Conservation (phyloP, 2,113 vertebrate species). For the Channa maculata region DNA sequence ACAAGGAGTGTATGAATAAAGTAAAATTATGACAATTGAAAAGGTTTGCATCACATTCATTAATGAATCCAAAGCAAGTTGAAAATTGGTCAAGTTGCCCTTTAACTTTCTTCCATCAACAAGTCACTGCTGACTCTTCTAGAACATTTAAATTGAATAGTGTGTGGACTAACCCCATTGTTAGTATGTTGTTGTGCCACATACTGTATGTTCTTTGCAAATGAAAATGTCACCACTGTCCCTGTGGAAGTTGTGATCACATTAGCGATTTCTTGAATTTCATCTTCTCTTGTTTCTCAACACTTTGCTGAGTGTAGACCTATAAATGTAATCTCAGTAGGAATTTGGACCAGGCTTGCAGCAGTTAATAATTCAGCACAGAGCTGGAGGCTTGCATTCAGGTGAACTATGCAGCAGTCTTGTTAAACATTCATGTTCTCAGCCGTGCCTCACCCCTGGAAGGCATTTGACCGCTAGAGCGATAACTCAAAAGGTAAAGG, state of each 20-base stretch:
- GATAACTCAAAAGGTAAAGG: conserved; percentile 77
- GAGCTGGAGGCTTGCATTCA: conserved; percentile 72
- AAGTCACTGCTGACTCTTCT: too few relatives aligned
- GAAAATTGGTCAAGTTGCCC: too few relatives aligned
- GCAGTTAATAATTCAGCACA: conserved; percentile 78
- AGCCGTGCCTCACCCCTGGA: conserved; percentile 60
- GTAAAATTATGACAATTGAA: too few relatives aligned
- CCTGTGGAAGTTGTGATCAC: conserved; percentile 33
- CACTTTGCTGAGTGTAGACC: conserved; percentile 34
- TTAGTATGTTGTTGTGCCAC: background rate
- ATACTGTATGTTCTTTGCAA: background rate
- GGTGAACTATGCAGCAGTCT: conserved; percentile 72
- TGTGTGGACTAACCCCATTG: background rate
- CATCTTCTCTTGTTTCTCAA: conserved; percentile 42
- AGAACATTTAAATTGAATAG: background rate
- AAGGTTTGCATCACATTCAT: too few relatives aligned
- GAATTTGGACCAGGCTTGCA: conserved; percentile 61
- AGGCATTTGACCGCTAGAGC: conserved; percentile 75
- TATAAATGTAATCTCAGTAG: conserved; percentile 67
- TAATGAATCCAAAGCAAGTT: too few relatives aligned
- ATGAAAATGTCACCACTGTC: conserved; percentile 14
- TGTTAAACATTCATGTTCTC: conserved; percentile 83
- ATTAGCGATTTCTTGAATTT: conserved; percentile 48
- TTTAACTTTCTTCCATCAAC: too few relatives aligned
- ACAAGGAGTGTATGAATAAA: too few relatives aligned